Percentiles rank a stretch among this genome's conserved stretches.
These are phyloP conservation scores for Drosophila kokeensis DNA, from an alignment of 2,888 invertebrate species.

Conservation along the genomic window DNA sequence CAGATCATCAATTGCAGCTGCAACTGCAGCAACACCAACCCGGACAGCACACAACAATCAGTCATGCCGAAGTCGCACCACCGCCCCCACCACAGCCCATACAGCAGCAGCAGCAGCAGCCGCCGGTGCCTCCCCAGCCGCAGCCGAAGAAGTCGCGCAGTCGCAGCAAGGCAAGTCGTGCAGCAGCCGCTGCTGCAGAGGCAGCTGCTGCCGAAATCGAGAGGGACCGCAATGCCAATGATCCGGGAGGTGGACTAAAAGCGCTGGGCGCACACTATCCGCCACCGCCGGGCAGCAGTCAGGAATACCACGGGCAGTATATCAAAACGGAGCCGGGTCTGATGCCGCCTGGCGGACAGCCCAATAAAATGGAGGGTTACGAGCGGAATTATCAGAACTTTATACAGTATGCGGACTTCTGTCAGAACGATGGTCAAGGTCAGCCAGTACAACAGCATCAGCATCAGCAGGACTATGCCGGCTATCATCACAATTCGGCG, in stretches of 20 bases:
- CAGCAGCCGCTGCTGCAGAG: constrained; percentile 72
- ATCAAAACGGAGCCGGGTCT: constrained; percentile 85
- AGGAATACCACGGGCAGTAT: constrained; percentile 82
- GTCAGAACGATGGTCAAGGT: constrained; percentile 84
- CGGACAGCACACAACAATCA: constrained; percentile 77
- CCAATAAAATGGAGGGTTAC: constrained; percentile 85
- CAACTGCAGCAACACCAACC: constrained; percentile 80
- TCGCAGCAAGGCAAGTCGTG: constrained; percentile 78
- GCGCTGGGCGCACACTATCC: constrained; percentile 72
- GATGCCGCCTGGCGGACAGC: constrained; percentile 76
- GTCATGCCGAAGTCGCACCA: constrained; percentile 57
- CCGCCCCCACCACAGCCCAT: constrained; percentile 52
- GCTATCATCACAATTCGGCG: constrained; percentile 81
- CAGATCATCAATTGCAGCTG: constrained; percentile 72
- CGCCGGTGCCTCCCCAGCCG: constrained; percentile 57
- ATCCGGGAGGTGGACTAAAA: constrained; percentile 73
- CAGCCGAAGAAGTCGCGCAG: constrained; percentile 76
- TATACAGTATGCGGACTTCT: constrained; percentile 85
- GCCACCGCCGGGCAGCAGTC: constrained; percentile 64
- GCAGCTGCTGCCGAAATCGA: constrained; percentile 79
- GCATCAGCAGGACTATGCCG: constrained; percentile 79
- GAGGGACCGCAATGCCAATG: constrained; percentile 83
- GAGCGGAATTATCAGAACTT: constrained; percentile 85
- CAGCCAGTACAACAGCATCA: constrained; percentile 78
- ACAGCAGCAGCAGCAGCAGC: constrained; percentile 57